A percentile compares a stretch with the other conserved stretches of the same genome.
Conservation (phyloP, 2,888 invertebrate genomes). For the Hypercompe scribonia region DNA sequence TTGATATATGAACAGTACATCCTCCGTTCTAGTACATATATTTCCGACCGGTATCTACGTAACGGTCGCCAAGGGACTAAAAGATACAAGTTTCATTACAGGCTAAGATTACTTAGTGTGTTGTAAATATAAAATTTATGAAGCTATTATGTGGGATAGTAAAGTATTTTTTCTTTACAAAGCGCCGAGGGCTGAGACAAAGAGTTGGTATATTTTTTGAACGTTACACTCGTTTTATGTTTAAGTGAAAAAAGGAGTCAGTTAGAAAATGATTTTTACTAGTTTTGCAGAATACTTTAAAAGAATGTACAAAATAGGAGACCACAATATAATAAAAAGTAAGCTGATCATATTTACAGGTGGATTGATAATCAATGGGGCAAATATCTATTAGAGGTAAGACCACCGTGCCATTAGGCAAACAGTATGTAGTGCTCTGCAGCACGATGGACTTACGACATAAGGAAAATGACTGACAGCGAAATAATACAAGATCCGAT, state of each 20-base stretch:
- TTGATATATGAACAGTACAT: slow-evolving; percentile 24
- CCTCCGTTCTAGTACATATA: slow-evolving; percentile 23
- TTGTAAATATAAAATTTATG: slow-evolving; percentile 58
- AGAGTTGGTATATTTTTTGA: background rate
- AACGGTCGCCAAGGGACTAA: slow-evolving; percentile 47
- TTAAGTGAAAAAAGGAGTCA: background rate
- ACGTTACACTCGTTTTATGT: background rate
- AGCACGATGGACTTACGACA: too few relatives aligned
- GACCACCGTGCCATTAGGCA: too few relatives aligned
- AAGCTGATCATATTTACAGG: too few relatives aligned
- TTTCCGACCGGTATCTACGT: slow-evolving; percentile 30
- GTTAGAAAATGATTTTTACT: background rate
- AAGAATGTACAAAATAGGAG: background rate
- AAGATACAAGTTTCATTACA: slow-evolving; percentile 52
- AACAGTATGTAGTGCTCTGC: too few relatives aligned
- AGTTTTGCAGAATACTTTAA: background rate
- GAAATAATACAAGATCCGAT: too few relatives aligned
- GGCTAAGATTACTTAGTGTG: slow-evolving; percentile 50
- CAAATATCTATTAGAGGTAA: too few relatives aligned
- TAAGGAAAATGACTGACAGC: too few relatives aligned
- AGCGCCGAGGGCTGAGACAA: background rate
- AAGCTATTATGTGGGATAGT: slow-evolving; percentile 36
- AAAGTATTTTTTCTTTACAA: slow-evolving; percentile 28
- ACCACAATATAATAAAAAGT: too few relatives aligned
- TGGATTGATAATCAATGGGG: too few relatives aligned